Evolutionary conservation across 2,888 invertebrate species (phyloP).

Genomic region (Hydriomena furcata): DNA sequence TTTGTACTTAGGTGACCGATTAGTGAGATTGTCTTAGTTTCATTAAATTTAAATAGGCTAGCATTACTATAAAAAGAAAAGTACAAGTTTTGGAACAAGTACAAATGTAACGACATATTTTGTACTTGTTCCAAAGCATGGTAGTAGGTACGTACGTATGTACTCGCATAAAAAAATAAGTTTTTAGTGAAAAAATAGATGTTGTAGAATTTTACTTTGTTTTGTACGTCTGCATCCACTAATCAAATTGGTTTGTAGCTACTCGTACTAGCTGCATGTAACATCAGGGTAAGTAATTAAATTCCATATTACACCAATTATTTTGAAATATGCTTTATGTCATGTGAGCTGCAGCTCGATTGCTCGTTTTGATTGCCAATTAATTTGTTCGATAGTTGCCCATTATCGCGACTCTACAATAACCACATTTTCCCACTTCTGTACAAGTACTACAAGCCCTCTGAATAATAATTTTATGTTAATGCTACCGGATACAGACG

Average conservation of each 20-base stretch:
- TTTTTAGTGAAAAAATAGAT: background rate
- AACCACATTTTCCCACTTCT: background rate
- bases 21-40: no score
- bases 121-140: no score
- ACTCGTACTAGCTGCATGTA: no score
- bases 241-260: background rate
- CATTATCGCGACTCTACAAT: constrained; percentile 1
- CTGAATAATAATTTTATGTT: constrained; percentile 37
- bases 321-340: constrained; percentile 12
- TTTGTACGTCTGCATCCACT: background rate
- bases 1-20: background rate
- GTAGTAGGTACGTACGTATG: no score
- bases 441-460: background rate
- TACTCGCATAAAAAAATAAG: no score
- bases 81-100: no score
- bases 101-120: no score
- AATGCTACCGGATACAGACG: constrained; percentile 49
- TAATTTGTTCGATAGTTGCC: constrained; percentile 9
- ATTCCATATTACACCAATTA: constrained; percentile 6
- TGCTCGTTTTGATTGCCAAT: constrained; percentile 23
- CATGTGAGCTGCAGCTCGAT: constrained; percentile 8
- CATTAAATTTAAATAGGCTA: no score
- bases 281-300: constrained; percentile 16
- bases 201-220: constrained; percentile 6
- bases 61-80: no score